These are phyloP conservation scores for Plebejus argus DNA, from an alignment of 2,888 invertebrate species.

Conservation along the genomic window DNA sequence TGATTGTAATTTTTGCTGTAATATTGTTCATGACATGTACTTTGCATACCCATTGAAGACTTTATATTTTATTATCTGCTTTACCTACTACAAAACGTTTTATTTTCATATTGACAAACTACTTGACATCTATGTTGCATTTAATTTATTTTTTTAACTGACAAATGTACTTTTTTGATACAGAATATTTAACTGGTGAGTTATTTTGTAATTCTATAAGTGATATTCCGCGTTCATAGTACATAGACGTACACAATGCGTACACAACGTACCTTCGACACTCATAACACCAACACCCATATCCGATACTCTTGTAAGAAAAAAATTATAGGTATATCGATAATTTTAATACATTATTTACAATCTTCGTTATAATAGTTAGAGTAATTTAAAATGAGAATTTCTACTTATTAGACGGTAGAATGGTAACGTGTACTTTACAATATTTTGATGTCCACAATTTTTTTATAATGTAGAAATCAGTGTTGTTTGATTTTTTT, in stretches of 20 bases:
- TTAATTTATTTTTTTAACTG: not conserved
- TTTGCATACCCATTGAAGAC: not conserved
- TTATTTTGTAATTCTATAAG: slow-evolving; percentile 23
- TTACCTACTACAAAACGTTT: not conserved
- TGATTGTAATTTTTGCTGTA: not conserved
- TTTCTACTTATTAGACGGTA: slow-evolving; percentile 30
- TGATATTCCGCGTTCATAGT: slow-evolving; percentile 26
- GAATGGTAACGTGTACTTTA: slow-evolving; percentile 19
- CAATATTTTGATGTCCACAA: slow-evolving; percentile 34
- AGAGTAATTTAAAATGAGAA: slow-evolving; percentile 31
- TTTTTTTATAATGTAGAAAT: slow-evolving; percentile 27
- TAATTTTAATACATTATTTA: slow-evolving; percentile 34
- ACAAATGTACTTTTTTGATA: not conserved
- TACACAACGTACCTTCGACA: slow-evolving; percentile 29
- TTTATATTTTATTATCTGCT: not conserved
- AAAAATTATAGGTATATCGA: slow-evolving; percentile 33
- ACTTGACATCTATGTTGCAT: not conserved
- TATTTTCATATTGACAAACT: not conserved
- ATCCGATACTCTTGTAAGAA: slow-evolving; percentile 30
- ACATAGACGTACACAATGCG: slow-evolving; percentile 23
- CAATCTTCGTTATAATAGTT: slow-evolving; percentile 33
- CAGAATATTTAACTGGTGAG: slow-evolving; percentile 11
- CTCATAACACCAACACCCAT: slow-evolving; percentile 31
- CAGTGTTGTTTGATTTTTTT: slow-evolving; percentile 29
- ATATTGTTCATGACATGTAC: not conserved